phyloP scores from a whole-genome alignment of 2,797 vertebrate species.

The Emys orbicularis region DNA sequence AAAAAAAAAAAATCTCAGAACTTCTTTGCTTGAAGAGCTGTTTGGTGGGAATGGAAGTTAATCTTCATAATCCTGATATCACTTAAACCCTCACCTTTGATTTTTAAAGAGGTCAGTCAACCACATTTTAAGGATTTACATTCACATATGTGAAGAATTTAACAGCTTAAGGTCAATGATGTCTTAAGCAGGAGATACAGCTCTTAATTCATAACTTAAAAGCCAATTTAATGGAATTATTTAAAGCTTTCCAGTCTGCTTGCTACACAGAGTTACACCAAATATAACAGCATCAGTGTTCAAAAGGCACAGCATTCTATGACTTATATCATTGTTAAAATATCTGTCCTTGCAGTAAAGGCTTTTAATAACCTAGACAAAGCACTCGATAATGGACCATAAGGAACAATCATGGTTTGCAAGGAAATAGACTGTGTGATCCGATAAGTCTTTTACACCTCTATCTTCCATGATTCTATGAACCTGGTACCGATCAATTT shows the following conservation, averaged over 20 bases:
- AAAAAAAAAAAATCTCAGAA: conserved; percentile 49
- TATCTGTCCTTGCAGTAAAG: not conserved
- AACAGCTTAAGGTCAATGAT: conserved; percentile 28
- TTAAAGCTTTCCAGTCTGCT: conserved; percentile 1
- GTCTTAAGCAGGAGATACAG: not conserved
- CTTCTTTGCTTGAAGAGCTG: conserved; percentile 29
- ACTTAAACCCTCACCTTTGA: conserved; percentile 68
- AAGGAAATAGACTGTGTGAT: not conserved
- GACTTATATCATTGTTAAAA: not conserved
- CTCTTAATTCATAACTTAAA: conserved; percentile 36
- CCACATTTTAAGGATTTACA: conserved; percentile 63
- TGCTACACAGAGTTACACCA: not conserved
- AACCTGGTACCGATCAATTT: fast-evolving
- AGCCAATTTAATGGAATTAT: conserved; percentile 35
- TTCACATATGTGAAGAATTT: conserved; percentile 63
- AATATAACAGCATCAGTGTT: conserved; percentile 26
- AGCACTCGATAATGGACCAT: not conserved
- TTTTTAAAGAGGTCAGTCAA: conserved; percentile 67
- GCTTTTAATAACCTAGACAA: conserved; percentile 5
- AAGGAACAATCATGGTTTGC: not conserved
- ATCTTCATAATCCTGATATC: conserved; percentile 73
- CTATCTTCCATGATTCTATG: not conserved
- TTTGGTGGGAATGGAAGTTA: conserved; percentile 69
- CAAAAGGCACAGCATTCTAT: not conserved
- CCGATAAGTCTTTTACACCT: not conserved